Conservation (phyloP, 2,888 invertebrate genomes). For the Temnothorax rugatulus region DNA sequence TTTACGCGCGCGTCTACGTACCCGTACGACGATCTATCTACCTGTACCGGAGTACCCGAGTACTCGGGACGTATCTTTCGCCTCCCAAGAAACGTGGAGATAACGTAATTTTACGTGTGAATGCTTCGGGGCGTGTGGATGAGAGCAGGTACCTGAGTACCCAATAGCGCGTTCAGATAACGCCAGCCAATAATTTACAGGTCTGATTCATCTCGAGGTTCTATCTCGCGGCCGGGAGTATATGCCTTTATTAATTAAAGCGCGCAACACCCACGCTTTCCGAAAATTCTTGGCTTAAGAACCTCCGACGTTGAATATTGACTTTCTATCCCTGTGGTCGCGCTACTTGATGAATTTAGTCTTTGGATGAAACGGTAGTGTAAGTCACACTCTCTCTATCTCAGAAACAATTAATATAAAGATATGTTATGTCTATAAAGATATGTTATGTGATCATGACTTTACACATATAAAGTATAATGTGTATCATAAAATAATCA, state of each 20-base stretch:
- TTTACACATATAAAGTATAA: not conserved
- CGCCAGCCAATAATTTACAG: constrained; percentile 82
- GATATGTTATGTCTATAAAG: not conserved
- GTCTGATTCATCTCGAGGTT: constrained; percentile 79
- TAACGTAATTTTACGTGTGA: constrained; percentile 84
- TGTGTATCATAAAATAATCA: constrained; percentile 7
- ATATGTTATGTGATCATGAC: not conserved
- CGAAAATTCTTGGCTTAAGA: constrained; percentile 21
- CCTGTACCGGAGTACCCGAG: constrained; percentile 71
- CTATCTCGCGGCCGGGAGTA: constrained; percentile 64
- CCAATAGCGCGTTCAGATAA: constrained; percentile 83
- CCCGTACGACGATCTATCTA: constrained; percentile 76
- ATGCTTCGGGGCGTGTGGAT: constrained; percentile 80
- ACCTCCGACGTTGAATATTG: not conserved
- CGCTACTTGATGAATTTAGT: not conserved
- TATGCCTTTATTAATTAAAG: constrained; percentile 75
- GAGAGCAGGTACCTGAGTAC: constrained; percentile 79
- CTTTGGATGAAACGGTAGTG: not conserved
- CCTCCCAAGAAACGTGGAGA: constrained; percentile 79
- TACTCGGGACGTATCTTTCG: constrained; percentile 76
- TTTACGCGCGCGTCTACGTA: constrained; percentile 75
- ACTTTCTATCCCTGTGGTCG: not conserved
- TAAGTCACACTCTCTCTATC: not conserved
- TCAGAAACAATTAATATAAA: not conserved
- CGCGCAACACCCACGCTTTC: constrained; percentile 47